A percentile compares a stretch with the other conserved stretches of the same genome.
Evolutionary conservation across 2,888 invertebrate species (phyloP).

Genomic region (Xestia c-nigrum): DNA sequence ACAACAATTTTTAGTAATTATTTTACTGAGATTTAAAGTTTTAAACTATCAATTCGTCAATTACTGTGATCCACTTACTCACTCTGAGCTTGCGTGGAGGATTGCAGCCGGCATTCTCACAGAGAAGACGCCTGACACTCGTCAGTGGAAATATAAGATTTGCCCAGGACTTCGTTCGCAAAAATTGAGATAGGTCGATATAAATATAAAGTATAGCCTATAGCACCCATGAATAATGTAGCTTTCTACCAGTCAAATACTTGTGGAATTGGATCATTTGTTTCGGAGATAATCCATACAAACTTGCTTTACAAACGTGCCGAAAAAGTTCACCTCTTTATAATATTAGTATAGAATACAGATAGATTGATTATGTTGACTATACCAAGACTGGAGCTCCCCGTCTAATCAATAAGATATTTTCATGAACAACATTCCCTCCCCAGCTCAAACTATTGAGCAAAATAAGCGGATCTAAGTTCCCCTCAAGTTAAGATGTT

Average conservation of each 20-base stretch:
- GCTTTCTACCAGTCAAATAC: too few relatives aligned
- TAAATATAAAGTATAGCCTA: too few relatives aligned
- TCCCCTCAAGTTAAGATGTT: conserved; percentile 33
- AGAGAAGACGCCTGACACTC: not conserved
- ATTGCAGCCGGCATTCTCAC: not conserved
- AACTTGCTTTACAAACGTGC: too few relatives aligned
- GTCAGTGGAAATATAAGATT: not conserved
- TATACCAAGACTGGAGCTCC: not conserved
- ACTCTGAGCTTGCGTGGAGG: not conserved
- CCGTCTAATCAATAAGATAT: conserved; percentile 21
- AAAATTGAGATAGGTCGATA: too few relatives aligned
- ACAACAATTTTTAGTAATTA: not conserved
- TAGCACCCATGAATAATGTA: too few relatives aligned
- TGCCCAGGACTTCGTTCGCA: too few relatives aligned
- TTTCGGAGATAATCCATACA: too few relatives aligned
- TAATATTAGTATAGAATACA: too few relatives aligned
- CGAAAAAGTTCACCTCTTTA: too few relatives aligned
- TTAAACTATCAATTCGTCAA: not conserved
- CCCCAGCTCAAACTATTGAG: not conserved
- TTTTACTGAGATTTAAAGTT: not conserved
- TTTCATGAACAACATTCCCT: conserved; percentile 9
- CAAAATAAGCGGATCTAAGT: conserved; percentile 44
- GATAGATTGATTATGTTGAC: not conserved
- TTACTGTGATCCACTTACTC: not conserved
- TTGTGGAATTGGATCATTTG: too few relatives aligned